A percentile compares a stretch with the other conserved stretches of the same genome.
phyloP scores from a whole-genome alignment of 1,140 invertebrate species.

The Oryctes rhinoceros region DNA sequence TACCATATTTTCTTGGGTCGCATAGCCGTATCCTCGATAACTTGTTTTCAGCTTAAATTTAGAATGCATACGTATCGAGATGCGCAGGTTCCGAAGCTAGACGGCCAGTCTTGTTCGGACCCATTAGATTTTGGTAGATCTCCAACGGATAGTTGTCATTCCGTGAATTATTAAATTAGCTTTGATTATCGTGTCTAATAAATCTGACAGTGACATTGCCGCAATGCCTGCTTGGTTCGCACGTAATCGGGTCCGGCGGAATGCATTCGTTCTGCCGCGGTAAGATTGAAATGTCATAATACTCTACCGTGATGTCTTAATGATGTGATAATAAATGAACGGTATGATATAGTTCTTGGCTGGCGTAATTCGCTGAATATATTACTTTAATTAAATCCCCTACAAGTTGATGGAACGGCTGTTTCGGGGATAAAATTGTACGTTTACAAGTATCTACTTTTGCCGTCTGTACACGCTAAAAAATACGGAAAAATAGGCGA shows the following conservation, averaged over 20 bases:
- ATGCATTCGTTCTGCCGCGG: background rate
- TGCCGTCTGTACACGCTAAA: too few relatives aligned
- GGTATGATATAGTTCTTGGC: too few relatives aligned
- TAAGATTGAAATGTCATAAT: background rate
- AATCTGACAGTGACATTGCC: constrained; percentile 29
- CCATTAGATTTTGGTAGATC: constrained; percentile 34
- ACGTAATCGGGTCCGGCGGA: background rate
- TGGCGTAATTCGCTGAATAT: too few relatives aligned
- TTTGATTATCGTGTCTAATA: constrained; percentile 23
- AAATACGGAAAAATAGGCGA: too few relatives aligned
- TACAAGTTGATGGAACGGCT: too few relatives aligned
- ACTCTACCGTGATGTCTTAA: background rate
- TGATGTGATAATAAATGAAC: background rate
- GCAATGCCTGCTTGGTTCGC: background rate
- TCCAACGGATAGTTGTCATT: constrained; percentile 10
- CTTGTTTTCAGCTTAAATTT: constrained; percentile 1
- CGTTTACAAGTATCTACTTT: too few relatives aligned
- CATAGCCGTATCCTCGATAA: background rate
- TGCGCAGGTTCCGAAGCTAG: background rate
- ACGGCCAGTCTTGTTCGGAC: background rate
- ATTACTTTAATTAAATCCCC: too few relatives aligned
- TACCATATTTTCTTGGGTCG: too few relatives aligned
- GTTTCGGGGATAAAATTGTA: too few relatives aligned
- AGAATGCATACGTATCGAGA: background rate
- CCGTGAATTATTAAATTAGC: constrained; percentile 31